Conservation (phyloP, 2,113 vertebrate species). For the Xiphorhynchus elegans region DNA sequence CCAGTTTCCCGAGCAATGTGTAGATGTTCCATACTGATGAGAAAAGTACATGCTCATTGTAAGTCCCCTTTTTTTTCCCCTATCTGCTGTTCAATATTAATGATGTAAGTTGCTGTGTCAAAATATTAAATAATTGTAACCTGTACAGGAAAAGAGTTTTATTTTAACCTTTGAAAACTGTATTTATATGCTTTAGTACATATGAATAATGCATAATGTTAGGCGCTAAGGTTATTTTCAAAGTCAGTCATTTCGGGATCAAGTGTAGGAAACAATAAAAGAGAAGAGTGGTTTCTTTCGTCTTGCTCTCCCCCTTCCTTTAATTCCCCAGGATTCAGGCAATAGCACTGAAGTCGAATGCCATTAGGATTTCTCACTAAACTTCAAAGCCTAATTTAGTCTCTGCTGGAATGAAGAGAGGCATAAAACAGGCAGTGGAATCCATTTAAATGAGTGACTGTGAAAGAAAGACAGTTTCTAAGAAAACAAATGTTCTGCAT, state of each 20-base stretch:
- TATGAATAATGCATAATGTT: slow-evolving; percentile 64
- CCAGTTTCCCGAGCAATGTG: neutral
- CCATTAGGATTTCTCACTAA: slow-evolving; percentile 41
- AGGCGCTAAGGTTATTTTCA: slow-evolving; percentile 46
- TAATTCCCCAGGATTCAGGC: slow-evolving; percentile 1
- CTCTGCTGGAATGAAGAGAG: slow-evolving; percentile 20
- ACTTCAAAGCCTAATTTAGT: slow-evolving; percentile 62
- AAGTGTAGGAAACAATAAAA: neutral
- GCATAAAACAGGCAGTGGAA: slow-evolving; percentile 27
- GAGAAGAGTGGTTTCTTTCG: neutral
- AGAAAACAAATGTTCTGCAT: neutral
- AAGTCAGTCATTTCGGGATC: slow-evolving; percentile 35
- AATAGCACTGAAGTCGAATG: neutral
- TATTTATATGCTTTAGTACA: slow-evolving; percentile 48
- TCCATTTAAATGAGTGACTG: slow-evolving; percentile 41
- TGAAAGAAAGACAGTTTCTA: neutral
- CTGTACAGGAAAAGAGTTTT: slow-evolving; percentile 8
- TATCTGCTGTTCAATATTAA: slow-evolving; percentile 48
- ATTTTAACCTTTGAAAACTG: slow-evolving; percentile 61
- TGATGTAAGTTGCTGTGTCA: neutral
- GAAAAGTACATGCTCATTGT: neutral
- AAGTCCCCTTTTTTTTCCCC: neutral
- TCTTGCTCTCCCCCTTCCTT: neutral
- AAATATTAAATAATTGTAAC: slow-evolving; percentile 48
- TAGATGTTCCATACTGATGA: neutral